Evolutionary conservation across 2,797 vertebrate species (phyloP).

Genomic region (Hippopotamyrus pictus): DNA sequence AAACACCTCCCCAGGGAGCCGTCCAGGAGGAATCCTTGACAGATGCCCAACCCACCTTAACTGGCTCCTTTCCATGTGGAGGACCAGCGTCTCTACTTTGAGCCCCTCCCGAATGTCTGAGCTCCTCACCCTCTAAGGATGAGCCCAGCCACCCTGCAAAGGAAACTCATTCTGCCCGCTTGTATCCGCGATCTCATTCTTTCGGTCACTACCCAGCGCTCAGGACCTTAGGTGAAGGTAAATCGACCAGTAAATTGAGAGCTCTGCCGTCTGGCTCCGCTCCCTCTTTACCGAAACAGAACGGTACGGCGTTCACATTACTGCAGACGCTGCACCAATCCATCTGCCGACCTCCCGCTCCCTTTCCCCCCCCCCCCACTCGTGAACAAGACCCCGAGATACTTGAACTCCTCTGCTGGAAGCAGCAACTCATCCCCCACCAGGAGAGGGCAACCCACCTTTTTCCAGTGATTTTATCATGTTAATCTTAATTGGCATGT

Average conservation of each 20-base stretch:
- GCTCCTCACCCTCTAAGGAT: too few species aligned
- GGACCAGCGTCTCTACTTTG: too few species aligned
- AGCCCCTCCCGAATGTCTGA: too few species aligned
- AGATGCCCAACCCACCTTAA: not conserved
- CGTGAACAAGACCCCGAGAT: not conserved
- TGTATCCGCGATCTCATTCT: not conserved
- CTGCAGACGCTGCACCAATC: not conserved
- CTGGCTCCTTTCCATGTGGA: not conserved
- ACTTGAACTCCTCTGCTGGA: not conserved
- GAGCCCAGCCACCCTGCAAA: not conserved
- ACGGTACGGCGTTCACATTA: not conserved
- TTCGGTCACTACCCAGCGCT: not conserved
- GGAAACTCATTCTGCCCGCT: not conserved
- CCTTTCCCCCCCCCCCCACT: not conserved
- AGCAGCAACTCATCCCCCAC: not conserved
- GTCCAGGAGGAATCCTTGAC: not conserved
- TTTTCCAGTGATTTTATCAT: not conserved
- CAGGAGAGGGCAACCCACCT: not conserved
- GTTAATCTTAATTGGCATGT: not conserved
- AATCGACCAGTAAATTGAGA: not conserved
- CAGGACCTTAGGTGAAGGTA: not conserved
- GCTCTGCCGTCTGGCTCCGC: not conserved
- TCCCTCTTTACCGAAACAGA: not conserved
- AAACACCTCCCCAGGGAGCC: not conserved
- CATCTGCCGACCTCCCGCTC: not conserved